These are phyloP conservation scores for Melipona bicolor DNA, from an alignment of 2,888 invertebrate genomes.

Conservation along the genomic window DNA sequence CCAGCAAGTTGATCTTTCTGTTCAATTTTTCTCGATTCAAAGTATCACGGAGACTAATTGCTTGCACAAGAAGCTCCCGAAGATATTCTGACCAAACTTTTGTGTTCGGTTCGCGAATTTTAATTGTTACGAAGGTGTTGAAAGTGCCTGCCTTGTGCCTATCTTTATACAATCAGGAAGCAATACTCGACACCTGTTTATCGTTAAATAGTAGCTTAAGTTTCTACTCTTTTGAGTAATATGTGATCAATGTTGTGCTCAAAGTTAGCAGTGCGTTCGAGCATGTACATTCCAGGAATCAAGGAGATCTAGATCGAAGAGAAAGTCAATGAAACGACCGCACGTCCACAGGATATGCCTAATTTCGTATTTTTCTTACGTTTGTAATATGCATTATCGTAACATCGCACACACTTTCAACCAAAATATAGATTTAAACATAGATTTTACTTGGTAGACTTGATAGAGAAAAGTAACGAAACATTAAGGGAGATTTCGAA, in stretches of 20 bases:
- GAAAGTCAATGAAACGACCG: conserved; percentile 32
- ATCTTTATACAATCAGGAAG: background rate
- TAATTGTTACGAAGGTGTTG: background rate
- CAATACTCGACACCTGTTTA: conserved; percentile 6
- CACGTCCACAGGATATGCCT: conserved; percentile 32
- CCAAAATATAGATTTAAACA: background rate
- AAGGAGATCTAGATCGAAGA: conserved; percentile 21
- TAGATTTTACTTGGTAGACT: background rate
- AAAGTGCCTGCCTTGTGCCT: conserved; percentile 43
- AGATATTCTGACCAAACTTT: background rate
- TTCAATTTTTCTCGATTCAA: background rate
- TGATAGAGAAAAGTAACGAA: background rate
- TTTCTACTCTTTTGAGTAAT: conserved; percentile 12
- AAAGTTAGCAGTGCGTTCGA: conserved; percentile 27
- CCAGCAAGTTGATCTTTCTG: background rate
- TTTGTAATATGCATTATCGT: conserved; percentile 1
- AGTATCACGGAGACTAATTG: background rate
- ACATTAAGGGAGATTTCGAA: background rate
- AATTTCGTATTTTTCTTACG: conserved; percentile 12
- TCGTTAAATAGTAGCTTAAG: background rate
- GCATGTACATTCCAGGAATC: conserved; percentile 48
- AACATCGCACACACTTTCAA: background rate
- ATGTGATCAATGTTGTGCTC: conserved; percentile 13
- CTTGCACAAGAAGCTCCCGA: background rate
- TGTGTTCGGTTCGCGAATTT: background rate